phyloP scores from a whole-genome alignment of 2,113 vertebrate species.

The Bungarus multicinctus region DNA sequence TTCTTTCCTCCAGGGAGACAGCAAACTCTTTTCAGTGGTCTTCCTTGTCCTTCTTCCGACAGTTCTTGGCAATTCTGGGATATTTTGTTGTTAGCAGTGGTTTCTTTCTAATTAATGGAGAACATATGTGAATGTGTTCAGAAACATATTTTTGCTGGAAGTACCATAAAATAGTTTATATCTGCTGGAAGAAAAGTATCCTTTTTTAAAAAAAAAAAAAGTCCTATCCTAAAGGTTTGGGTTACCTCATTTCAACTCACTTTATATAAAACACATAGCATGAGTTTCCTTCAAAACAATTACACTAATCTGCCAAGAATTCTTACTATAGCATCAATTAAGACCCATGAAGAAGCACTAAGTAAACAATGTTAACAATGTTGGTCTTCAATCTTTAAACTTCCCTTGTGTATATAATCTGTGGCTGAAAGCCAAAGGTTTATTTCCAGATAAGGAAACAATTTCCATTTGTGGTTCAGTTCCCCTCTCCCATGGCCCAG shows the following conservation, averaged over 20 bases:
- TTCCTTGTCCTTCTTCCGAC: constrained; percentile 64
- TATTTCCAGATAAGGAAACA: not conserved
- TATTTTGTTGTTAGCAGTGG: constrained; percentile 68
- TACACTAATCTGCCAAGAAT: constrained; percentile 62
- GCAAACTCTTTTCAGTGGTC: constrained; percentile 44
- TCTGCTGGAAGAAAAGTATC: constrained; percentile 31
- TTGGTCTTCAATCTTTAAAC: not conserved
- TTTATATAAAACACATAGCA: constrained; percentile 43
- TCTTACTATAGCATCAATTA: constrained; percentile 56
- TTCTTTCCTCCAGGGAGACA: not conserved
- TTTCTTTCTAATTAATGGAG: constrained; percentile 65
- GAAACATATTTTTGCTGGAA: constrained; percentile 53
- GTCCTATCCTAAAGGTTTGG: constrained; percentile 60
- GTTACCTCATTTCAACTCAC: constrained; percentile 66
- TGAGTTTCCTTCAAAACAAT: constrained; percentile 51
- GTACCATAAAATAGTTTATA: constrained; percentile 63
- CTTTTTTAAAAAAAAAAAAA: not conserved
- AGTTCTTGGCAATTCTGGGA: constrained; percentile 62
- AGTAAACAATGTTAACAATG: not conserved
- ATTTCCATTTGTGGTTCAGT: not conserved
- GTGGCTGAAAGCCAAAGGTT: not conserved
- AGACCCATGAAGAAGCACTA: constrained; percentile 57
- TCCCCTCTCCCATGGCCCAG: not conserved
- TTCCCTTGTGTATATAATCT: not conserved
- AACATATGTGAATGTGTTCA: constrained; percentile 64